Base-by-base conservation (phyloP, 1,140 invertebrate species). In the Cecropterus lyciades region DNA sequence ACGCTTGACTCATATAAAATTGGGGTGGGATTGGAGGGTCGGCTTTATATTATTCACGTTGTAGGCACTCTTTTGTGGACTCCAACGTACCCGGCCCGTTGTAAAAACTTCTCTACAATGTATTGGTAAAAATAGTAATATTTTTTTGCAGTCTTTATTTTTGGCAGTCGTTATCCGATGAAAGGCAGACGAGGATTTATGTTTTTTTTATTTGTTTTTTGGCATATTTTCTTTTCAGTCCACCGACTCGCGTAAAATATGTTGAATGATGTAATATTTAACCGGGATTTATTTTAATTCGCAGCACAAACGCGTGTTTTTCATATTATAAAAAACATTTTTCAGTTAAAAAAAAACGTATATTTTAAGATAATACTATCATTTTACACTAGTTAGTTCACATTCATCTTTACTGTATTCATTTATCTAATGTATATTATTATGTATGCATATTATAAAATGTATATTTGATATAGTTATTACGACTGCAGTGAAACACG, bases 1-100 rank as follows among this genome's bases (percentile, higher is more conserved):
- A 52, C 64, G 78, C 62, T 69, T 72, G 73, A 72, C 24, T 70
- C 68, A 68, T 72, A 72, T 70, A 69, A 77, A 72, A 69, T 72
- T 63, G 67, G 70, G 65, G 65, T 42, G 52, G 56, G 48, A 59
- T 48, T 68, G 51, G 59, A 65, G 60, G 69, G 63, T 62, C 46
- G 42, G 59, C 56, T 45, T 69, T 69, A 73, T 71, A 65, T 73
- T 69, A 73, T 71, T 71, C 69, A 70, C 49, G 48, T 68, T n/a
- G 68, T 55, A 65, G 69, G 62, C 65, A 70, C 56, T 46, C 60
- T 59, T 74, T 71, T 73, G 66, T 65, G 66, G 60, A 67, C 64
- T 57, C 69, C 60, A 46, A 64, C 56, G 70, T 52, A 65, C 37
- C 72, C 69, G 43, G 30, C 57, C 27, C 27, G 45, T 49, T 48